A percentile compares a stretch with the other conserved stretches of the same genome.
phyloP scores from a whole-genome alignment of 2,797 vertebrate genomes.

The Anguilla pacifica region DNA sequence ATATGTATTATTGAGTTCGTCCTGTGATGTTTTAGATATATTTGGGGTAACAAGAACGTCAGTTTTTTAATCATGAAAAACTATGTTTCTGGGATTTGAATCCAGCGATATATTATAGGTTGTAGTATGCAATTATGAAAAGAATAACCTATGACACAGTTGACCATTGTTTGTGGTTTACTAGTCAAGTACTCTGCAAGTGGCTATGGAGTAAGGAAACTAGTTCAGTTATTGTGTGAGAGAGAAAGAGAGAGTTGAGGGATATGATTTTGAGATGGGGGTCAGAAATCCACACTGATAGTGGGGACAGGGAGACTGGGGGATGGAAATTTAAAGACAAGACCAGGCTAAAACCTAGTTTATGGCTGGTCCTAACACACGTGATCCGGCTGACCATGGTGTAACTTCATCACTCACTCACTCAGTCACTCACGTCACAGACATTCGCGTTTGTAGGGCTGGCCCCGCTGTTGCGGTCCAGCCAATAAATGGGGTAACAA shows the following conservation, averaged over 20 bases:
- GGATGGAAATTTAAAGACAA: conserved; percentile 36
- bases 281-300: background rate
- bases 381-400: too few relatives aligned
- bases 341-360: background rate
- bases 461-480: too few relatives aligned
- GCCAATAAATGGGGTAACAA: background rate
- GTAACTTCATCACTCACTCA: too few relatives aligned
- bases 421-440: too few relatives aligned
- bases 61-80: background rate
- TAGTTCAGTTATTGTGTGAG: background rate
- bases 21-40: background rate
- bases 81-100: background rate
- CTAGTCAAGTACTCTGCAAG: background rate
- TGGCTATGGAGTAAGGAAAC: background rate
- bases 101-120: background rate
- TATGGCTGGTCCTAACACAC: too few relatives aligned
- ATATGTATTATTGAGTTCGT: background rate
- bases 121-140: background rate
- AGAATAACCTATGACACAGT: background rate
- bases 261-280: background rate
- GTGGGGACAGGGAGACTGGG: conserved; percentile 30
- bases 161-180: background rate
- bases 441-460: too few relatives aligned
- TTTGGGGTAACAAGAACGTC: background rate
- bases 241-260: conserved; percentile 37